These are phyloP conservation scores for Chrosomus eos DNA, from an alignment of 2,797 vertebrate genomes.

Conservation along the genomic window DNA sequence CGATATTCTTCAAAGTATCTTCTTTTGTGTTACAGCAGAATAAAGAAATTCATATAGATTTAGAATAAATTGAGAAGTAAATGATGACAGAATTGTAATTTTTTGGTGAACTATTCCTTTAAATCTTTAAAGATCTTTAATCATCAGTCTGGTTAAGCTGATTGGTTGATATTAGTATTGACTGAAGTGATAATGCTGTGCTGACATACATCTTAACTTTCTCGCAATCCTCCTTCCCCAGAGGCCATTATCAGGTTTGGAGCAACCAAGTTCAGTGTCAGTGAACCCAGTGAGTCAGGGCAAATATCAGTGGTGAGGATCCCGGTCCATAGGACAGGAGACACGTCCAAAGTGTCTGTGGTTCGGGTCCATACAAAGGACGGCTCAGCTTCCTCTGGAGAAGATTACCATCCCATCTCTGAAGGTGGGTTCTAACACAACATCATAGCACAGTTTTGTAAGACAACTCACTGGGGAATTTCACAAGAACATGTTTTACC, in stretches of 20 bases:
- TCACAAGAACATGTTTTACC: neutral
- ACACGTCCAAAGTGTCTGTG: constrained; percentile 90
- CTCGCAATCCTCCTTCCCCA: constrained; percentile 64
- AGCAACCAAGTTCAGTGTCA: constrained; percentile 91
- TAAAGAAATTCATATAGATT: too few species aligned
- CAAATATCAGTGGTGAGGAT: constrained; percentile 85
- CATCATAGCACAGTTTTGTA: neutral
- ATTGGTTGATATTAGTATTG: neutral
- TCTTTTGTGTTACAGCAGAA: too few species aligned
- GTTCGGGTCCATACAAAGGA: constrained; percentile 96
- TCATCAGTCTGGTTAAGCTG: neutral
- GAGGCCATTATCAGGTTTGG: constrained; percentile 90
- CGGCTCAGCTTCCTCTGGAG: constrained; percentile 93
- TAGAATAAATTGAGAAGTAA: too few species aligned
- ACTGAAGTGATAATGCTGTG: neutral
- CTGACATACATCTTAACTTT: neutral
- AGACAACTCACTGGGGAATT: neutral
- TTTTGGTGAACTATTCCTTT: too few species aligned
- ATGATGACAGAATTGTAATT: too few species aligned
- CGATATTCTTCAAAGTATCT: too few species aligned
- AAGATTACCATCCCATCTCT: constrained; percentile 90
- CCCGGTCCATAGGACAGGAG: constrained; percentile 88
- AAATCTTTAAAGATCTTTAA: neutral
- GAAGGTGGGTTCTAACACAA: constrained; percentile 68
- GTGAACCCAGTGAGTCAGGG: constrained; percentile 84